A percentile compares a stretch with the other conserved stretches of the same genome.
phyloP scores from a whole-genome alignment of 2,888 invertebrate species.

The Microdon myrmicae region DNA sequence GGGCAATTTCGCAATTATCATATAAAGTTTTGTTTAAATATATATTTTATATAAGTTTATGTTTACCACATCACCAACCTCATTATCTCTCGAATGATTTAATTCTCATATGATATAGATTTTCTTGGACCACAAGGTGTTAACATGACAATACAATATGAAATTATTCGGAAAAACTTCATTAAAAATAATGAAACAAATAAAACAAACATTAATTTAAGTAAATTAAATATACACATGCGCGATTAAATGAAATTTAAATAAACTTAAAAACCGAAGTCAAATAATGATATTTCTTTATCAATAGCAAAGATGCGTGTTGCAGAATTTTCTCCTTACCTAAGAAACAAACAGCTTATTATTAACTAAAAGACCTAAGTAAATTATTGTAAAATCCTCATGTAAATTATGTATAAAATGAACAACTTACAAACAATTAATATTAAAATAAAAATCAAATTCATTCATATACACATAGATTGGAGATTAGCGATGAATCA shows the following conservation, averaged over 20 bases:
- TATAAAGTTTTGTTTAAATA: constrained; percentile 15
- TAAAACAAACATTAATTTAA: constrained; percentile 24
- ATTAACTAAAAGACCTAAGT: constrained; percentile 6
- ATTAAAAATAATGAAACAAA: constrained; percentile 18
- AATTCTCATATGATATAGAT: constrained; percentile 40
- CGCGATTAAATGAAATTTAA: background rate
- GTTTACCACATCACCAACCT: constrained; percentile 25
- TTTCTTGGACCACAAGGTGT: constrained; percentile 56
- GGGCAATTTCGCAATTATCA: constrained; percentile 53
- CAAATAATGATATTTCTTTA: constrained; percentile 24
- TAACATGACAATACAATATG: constrained; percentile 56
- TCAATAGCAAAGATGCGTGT: constrained; percentile 28
- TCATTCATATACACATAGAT: no score
- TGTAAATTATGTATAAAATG: constrained; percentile 44
- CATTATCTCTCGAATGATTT: constrained; percentile 30
- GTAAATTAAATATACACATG: constrained; percentile 36
- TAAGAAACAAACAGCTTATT: constrained; percentile 25
- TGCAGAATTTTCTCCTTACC: constrained; percentile 3
- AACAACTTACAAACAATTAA: constrained; percentile 10
- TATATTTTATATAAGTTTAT: constrained; percentile 16
- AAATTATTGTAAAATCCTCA: constrained; percentile 32
- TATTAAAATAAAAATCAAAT: constrained; percentile 26
- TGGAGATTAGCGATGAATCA: no score
- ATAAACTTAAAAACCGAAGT: constrained; percentile 10
- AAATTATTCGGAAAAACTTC: constrained; percentile 35